phyloP scores from a whole-genome alignment of 2,888 invertebrate genomes.

The Lithophane socia region DNA sequence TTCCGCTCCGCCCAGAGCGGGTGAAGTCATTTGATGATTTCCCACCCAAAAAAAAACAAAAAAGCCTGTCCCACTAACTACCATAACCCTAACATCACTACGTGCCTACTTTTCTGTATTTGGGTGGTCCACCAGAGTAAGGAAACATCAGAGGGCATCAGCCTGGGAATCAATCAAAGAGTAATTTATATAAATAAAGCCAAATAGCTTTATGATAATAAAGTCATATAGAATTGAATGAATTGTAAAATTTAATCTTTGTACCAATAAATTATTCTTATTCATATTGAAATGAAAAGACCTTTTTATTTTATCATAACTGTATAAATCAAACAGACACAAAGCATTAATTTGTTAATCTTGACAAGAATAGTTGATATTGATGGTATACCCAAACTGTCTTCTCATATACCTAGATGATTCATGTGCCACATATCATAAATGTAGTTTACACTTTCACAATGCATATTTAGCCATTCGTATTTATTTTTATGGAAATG shows the following conservation, averaged over 20 bases:
- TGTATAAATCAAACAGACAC: not conserved
- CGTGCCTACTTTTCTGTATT: not conserved
- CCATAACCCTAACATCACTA: not conserved
- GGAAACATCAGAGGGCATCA: not conserved
- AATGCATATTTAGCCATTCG: not conserved
- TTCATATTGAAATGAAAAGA: not conserved
- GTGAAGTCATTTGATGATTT: too few species aligned
- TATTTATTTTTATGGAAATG: not conserved
- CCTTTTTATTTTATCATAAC: too few species aligned
- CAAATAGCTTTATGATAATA: too few species aligned
- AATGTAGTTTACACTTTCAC: not conserved
- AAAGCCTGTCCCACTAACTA: not conserved
- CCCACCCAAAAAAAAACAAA: too few species aligned
- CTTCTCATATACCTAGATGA: not conserved
- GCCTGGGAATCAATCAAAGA: not conserved
- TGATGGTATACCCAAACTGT: not conserved
- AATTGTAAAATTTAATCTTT: too few species aligned
- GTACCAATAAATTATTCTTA: too few species aligned
- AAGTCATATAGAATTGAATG: too few species aligned
- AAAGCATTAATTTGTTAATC: too few species aligned
- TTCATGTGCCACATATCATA: not conserved
- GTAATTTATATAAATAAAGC: not conserved
- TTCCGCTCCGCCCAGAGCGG: too few species aligned
- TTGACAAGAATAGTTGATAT: not conserved
- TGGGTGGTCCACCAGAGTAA: not conserved